Percentiles rank a stretch among this genome's conserved stretches.
Conservation (phyloP, 2,113 vertebrate species). For the Sinocyclocheilus grahami region DNA sequence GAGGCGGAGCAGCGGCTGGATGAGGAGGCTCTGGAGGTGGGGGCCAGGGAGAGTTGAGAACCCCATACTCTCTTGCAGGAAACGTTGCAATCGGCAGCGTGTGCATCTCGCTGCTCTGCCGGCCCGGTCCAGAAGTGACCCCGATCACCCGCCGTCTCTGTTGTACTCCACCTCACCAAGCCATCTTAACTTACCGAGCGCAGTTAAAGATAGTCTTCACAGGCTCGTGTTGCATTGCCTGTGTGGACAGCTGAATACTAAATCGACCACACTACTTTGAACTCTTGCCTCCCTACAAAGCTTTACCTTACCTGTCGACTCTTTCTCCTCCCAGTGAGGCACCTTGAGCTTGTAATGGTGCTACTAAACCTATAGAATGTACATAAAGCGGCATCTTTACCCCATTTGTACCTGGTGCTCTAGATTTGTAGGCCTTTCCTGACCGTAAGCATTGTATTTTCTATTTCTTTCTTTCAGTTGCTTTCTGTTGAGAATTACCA, state of each 20-base stretch:
- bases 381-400: slow-evolving; percentile 65
- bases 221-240: slow-evolving; percentile 45
- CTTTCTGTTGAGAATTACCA: slow-evolving; percentile 68
- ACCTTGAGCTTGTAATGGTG: slow-evolving; percentile 84
- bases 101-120: slow-evolving; percentile 66
- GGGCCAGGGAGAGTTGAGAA: slow-evolving; percentile 68
- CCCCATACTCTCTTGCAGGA: not conserved
- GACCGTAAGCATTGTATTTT: slow-evolving; percentile 75
- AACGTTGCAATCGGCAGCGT: not conserved
- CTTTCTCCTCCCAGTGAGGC: slow-evolving; percentile 73
- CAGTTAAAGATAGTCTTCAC: slow-evolving; percentile 73
- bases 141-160: slow-evolving; percentile 70
- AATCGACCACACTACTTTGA: slow-evolving; percentile 75
- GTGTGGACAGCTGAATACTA: slow-evolving; percentile 51
- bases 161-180: slow-evolving; percentile 73
- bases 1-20: slow-evolving; percentile 68
- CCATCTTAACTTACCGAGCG: slow-evolving; percentile 78
- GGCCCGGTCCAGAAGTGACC: slow-evolving; percentile 30
- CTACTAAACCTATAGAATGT: slow-evolving; percentile 83
- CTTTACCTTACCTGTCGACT: slow-evolving; percentile 78
- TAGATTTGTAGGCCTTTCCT: slow-evolving; percentile 79
- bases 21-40: slow-evolving; percentile 48
- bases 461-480: slow-evolving; percentile 65
- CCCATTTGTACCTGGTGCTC: slow-evolving; percentile 72
- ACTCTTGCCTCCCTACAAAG: slow-evolving; percentile 71